Conservation (phyloP, 64 coral and sea anemone genomes). For the Cladopsammia gracilis region DNA sequence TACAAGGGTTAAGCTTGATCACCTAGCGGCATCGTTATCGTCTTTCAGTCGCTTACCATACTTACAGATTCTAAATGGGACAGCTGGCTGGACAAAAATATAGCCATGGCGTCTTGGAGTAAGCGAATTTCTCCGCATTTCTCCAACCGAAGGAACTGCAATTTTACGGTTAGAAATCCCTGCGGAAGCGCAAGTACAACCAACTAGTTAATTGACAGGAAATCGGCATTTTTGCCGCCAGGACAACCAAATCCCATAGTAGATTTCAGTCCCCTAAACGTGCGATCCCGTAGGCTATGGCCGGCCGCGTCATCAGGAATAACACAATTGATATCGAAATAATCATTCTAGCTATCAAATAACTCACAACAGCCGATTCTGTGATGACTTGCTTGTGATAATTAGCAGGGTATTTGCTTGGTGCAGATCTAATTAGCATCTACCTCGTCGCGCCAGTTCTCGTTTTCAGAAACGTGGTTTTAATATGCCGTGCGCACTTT, state of each 20-base stretch:
- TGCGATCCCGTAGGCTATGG: no score
- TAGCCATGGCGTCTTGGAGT: not conserved
- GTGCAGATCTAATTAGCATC: constrained; percentile 37
- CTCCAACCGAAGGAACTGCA: not conserved
- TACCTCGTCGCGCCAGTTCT: not conserved
- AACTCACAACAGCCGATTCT: not conserved
- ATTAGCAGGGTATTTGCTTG: constrained; percentile 39
- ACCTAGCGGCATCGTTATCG: not conserved
- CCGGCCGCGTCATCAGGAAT: no score
- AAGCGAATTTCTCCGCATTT: constrained; percentile 22
- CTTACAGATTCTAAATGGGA: not conserved
- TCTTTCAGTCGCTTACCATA: not conserved
- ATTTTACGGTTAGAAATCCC: not conserved
- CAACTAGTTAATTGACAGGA: not conserved
- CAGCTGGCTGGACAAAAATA: not conserved
- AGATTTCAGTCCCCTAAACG: no score
- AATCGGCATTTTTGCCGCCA: not conserved
- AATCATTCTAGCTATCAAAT: not conserved
- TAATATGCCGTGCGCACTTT: not conserved
- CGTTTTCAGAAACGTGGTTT: not conserved
- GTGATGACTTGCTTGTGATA: not conserved
- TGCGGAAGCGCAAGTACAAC: not conserved
- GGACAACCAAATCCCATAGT: no score
- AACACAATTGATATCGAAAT: not conserved
- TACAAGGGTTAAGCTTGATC: not conserved